Percentiles rank a stretch among this genome's conserved stretches.
Conservation (phyloP, 1,140 invertebrate genomes). For the Cydia pomonella region DNA sequence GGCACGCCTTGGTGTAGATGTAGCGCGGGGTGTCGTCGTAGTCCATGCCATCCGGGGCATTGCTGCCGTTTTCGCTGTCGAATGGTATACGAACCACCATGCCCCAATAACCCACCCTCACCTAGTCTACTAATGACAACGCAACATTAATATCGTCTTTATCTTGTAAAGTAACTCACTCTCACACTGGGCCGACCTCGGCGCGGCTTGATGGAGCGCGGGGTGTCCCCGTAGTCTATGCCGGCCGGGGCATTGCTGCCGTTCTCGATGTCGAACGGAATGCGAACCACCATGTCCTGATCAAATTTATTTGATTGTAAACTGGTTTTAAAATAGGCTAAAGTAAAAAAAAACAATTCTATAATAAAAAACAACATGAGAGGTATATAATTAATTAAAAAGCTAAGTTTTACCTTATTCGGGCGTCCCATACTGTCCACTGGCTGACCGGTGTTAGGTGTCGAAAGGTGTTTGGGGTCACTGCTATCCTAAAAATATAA, state of each 20-base stretch:
- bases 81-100: no score
- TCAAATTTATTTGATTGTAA: neutral
- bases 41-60: no score
- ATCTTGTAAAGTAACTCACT: constrained; percentile 40
- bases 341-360: no score
- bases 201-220: constrained; percentile 54
- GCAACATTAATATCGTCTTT: no score
- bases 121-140: no score
- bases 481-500: constrained; percentile 47
- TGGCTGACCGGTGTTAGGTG: constrained; percentile 45
- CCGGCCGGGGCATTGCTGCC: constrained; percentile 37
- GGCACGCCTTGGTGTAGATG: no score
- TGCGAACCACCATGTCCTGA: constrained; percentile 69
- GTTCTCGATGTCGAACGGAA: constrained; percentile 73
- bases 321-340: no score
- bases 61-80: no score
- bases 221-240: constrained; percentile 50
- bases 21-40: no score
- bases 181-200: constrained; percentile 67
- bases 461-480: constrained; percentile 46
- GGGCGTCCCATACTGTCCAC: constrained; percentile 46
- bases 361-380: no score
- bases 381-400: no score
- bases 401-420: constrained; percentile 49
- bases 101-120: no score